Conservation (phyloP, 2,797 vertebrate genomes). For the Dendrocincla fuliginosa region DNA sequence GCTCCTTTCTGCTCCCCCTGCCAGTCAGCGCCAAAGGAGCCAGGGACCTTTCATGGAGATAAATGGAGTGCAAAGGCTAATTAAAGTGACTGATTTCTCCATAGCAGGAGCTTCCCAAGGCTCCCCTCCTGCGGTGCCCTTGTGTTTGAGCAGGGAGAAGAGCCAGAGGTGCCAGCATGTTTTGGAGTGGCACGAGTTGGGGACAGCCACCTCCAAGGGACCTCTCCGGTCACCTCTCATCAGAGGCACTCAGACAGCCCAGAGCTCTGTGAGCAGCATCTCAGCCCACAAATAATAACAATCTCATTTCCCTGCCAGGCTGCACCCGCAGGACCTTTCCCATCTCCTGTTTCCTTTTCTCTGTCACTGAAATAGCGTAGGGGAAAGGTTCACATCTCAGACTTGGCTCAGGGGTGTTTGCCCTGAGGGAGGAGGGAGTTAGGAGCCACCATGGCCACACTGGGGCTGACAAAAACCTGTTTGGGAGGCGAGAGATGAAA, state of each 20-base stretch:
- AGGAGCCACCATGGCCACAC: background rate
- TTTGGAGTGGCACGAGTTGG: background rate
- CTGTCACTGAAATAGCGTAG: background rate
- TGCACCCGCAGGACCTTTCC: background rate
- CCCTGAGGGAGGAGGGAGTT: background rate
- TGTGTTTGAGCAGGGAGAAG: background rate
- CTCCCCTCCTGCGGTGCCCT: background rate
- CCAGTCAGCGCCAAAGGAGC: conserved; percentile 39
- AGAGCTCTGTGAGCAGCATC: background rate
- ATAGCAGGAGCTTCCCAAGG: conserved; percentile 9
- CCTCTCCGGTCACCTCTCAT: background rate
- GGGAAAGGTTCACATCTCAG: background rate
- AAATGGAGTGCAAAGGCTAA: conserved; percentile 60
- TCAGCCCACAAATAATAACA: background rate
- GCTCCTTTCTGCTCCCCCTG: conserved; percentile 14
- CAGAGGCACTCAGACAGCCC: background rate
- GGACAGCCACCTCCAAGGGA: background rate
- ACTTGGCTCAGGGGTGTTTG: background rate
- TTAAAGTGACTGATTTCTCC: conserved; percentile 62
- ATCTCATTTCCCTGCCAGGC: background rate
- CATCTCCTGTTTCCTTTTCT: background rate
- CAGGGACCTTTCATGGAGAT: conserved; percentile 62
- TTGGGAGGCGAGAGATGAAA: background rate
- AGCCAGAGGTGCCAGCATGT: background rate
- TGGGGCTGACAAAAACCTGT: conserved; percentile 18